phyloP scores from a whole-genome alignment of 2,113 vertebrate species.

The Sakesphorus luctuosus region DNA sequence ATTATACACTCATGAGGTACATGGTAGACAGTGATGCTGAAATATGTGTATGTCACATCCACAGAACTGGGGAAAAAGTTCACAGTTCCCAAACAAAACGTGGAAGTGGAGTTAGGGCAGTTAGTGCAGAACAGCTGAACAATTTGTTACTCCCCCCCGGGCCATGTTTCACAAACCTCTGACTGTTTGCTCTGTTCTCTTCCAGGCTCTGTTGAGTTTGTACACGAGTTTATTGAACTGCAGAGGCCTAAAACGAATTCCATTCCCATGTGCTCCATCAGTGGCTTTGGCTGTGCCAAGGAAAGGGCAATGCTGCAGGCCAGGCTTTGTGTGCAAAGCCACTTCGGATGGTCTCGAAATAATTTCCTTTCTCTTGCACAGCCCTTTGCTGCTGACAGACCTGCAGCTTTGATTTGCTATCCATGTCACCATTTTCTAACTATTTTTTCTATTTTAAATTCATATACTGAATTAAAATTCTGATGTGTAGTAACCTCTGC shows the following conservation, averaged over 20 bases:
- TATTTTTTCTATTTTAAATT: not conserved
- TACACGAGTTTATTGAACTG: not conserved
- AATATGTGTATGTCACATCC: not conserved
- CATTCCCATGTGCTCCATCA: not conserved
- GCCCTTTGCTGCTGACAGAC: fast-evolving
- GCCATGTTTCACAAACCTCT: too few species aligned
- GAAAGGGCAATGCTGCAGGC: not conserved
- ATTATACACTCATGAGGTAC: too few species aligned
- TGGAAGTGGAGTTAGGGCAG: not conserved
- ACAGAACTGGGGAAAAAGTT: not conserved
- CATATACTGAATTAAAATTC: not conserved
- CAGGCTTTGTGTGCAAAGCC: not conserved
- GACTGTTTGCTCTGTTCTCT: not conserved
- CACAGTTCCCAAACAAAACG: not conserved
- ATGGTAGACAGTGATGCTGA: not conserved
- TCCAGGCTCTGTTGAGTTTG: not conserved
- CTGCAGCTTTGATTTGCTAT: not conserved
- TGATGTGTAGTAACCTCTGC: not conserved
- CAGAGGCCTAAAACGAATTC: not conserved
- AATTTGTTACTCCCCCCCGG: not conserved
- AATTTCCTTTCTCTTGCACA: not conserved
- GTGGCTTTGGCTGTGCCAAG: not conserved
- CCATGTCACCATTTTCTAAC: not conserved
- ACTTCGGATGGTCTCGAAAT: not conserved
- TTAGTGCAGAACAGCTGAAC: not conserved